These are phyloP conservation scores for Oplegnathus fasciatus DNA, from an alignment of 2,113 vertebrate genomes.

Conservation along the genomic window DNA sequence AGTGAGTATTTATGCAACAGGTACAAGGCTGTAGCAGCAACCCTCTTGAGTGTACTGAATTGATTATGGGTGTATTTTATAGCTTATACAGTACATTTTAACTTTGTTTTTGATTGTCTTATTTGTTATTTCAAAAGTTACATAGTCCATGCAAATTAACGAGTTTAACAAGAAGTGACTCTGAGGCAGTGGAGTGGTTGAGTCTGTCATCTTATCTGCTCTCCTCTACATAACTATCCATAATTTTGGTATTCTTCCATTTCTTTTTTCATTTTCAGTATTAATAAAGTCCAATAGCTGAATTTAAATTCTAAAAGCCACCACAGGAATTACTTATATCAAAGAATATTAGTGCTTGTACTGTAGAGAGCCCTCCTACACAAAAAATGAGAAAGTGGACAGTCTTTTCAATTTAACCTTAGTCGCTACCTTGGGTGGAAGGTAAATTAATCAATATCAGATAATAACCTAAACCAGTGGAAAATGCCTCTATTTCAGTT, in stretches of 20 bases:
- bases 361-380: background rate
- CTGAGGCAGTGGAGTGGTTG: background rate
- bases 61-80: too few relatives aligned
- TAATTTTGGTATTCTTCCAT: background rate
- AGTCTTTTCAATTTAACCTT: constrained; percentile 8
- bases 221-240: background rate
- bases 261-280: background rate
- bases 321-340: background rate
- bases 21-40: background rate
- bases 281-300: background rate
- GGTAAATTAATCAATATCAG: background rate
- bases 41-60: background rate
- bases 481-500: background rate
- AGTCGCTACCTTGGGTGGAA: background rate
- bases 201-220: background rate
- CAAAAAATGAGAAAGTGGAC: background rate
- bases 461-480: background rate
- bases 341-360: background rate
- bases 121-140: background rate
- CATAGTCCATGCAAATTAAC: background rate
- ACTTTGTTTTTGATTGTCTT: background rate
- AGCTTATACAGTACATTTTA: too few relatives aligned
- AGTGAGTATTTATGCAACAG: too few relatives aligned
- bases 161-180: background rate
- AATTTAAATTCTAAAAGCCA: constrained; percentile 7